These are phyloP conservation scores for Deroplatys truncata DNA, from an alignment of 2,888 invertebrate genomes.

Conservation along the genomic window DNA sequence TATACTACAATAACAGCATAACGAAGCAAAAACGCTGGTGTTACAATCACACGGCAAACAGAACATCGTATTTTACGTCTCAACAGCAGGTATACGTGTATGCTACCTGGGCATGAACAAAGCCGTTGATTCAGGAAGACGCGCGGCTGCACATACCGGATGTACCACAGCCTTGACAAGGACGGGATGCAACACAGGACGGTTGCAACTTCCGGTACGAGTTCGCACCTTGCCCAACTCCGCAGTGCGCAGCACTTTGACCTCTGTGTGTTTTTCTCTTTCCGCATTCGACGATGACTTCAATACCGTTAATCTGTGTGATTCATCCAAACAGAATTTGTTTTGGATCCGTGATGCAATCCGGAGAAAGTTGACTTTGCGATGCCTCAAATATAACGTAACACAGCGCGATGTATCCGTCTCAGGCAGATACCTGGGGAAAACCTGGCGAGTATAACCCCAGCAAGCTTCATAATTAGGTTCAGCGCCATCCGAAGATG, in stretches of 20 bases:
- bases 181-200: background rate
- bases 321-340: background rate
- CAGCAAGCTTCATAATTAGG: too few relatives aligned
- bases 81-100: too few relatives aligned
- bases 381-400: background rate
- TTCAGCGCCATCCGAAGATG: too few relatives aligned
- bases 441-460: too few relatives aligned
- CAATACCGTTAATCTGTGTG: background rate
- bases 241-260: background rate
- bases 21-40: too few relatives aligned
- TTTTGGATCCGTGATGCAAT: background rate
- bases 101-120: background rate
- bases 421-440: too few relatives aligned
- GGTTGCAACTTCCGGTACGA: background rate
- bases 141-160: background rate
- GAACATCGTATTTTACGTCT: too few relatives aligned
- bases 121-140: background rate
- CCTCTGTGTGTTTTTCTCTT: background rate
- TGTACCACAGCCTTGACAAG: background rate
- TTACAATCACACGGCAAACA: too few relatives aligned
- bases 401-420: background rate
- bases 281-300: background rate
- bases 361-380: background rate
- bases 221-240: background rate
- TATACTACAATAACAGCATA: too few relatives aligned